These are phyloP conservation scores for Liodrosophila aerea DNA, from an alignment of 2,888 invertebrate genomes.

Conservation along the genomic window DNA sequence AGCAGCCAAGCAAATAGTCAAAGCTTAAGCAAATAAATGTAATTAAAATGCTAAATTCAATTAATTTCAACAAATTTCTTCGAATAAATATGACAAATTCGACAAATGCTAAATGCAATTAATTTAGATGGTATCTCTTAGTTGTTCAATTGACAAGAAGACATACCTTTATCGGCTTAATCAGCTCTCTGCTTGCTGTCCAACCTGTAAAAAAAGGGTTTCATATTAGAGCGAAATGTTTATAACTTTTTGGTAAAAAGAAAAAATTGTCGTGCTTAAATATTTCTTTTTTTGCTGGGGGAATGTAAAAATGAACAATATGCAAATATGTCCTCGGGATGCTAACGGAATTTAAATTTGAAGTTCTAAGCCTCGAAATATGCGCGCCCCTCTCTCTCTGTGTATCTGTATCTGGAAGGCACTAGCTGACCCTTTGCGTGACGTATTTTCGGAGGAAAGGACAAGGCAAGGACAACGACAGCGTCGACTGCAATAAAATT, in stretches of 20 bases:
- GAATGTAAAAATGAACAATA: conserved; percentile 54
- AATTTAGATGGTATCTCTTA: conserved; percentile 13
- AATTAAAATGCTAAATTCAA: background rate
- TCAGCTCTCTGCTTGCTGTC: conserved; percentile 39
- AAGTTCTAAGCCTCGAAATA: conserved; percentile 65
- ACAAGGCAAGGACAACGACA: conserved; percentile 7
- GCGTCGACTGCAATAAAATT: conserved; percentile 66
- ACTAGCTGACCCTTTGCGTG: conserved; percentile 63
- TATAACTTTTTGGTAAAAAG: conserved; percentile 48
- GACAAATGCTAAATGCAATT: background rate
- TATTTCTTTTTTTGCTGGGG: conserved; percentile 20
- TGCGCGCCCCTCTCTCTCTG: conserved; percentile 38
- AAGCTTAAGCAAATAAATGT: too few species aligned
- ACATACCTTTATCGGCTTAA: conserved; percentile 71
- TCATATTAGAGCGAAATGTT: conserved; percentile 63
- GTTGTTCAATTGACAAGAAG: background rate
- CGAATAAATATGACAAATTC: too few species aligned
- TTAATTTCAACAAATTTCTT: too few species aligned
- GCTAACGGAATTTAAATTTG: conserved; percentile 71
- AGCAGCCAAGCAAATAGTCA: too few species aligned
- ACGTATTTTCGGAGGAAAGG: conserved; percentile 55
- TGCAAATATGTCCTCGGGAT: conserved; percentile 64
- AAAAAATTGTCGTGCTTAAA: conserved; percentile 33
- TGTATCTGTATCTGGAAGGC: background rate
- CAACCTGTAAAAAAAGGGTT: conserved; percentile 50